These are phyloP conservation scores for Ochropacha duplaris DNA, from an alignment of 2,888 invertebrate species.

Conservation along the genomic window DNA sequence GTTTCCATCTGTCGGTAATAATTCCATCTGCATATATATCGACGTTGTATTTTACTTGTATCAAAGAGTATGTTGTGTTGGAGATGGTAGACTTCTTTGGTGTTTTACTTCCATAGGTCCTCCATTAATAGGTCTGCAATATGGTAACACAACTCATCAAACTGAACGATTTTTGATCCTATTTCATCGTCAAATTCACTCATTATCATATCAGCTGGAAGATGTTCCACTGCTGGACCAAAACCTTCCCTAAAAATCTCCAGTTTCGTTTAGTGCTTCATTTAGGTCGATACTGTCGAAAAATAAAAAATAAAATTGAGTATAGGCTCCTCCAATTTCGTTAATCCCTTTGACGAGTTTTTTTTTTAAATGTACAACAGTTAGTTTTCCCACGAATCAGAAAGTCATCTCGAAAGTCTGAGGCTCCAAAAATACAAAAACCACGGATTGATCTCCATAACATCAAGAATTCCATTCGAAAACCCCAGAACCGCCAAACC, in stretches of 20 bases:
- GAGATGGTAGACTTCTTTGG: not conserved
- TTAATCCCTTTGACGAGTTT: not conserved
- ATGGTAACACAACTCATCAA: too few species aligned
- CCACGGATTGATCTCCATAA: not conserved
- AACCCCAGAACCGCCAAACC: slow-evolving; percentile 1
- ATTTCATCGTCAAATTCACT: too few species aligned
- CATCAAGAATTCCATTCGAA: slow-evolving; percentile 1
- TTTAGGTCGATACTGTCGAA: too few species aligned
- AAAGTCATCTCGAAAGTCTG: not conserved
- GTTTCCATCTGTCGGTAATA: slow-evolving; percentile 45
- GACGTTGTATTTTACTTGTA: slow-evolving; percentile 25
- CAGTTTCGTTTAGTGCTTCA: too few species aligned
- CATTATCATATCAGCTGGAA: too few species aligned
- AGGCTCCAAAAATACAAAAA: not conserved
- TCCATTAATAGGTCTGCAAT: too few species aligned
- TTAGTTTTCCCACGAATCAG: not conserved
- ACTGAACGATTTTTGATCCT: too few species aligned
- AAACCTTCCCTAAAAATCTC: too few species aligned
- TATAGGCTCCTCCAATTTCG: not conserved
- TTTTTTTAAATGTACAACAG: not conserved
- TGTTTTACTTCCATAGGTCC: too few species aligned
- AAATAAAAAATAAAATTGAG: too few species aligned
- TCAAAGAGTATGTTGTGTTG: not conserved
- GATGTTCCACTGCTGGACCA: too few species aligned
- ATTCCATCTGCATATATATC: slow-evolving; percentile 69